Evolutionary conservation across 1,140 invertebrate species (phyloP).

Genomic region (Schlechtendalia chinensis): DNA sequence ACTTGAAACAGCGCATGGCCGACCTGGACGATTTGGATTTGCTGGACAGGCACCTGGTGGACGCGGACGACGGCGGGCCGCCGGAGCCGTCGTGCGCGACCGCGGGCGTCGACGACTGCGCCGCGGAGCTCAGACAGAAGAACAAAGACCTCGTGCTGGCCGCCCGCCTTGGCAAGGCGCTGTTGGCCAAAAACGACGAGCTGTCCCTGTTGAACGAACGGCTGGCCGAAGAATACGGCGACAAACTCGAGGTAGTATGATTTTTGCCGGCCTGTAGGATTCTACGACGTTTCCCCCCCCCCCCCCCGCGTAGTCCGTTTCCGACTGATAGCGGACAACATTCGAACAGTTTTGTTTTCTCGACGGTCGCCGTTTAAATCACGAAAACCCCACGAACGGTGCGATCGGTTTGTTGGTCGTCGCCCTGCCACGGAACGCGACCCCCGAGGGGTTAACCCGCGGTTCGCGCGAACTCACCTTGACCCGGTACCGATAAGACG

Average conservation of each 20-base stretch:
- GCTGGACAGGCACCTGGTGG: neutral
- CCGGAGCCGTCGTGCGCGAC: conserved; percentile 60
- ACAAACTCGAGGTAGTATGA: conserved; percentile 85
- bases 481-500: too few relatives aligned
- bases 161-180: conserved; percentile 90
- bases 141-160: conserved; percentile 89
- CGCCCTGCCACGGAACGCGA: too few relatives aligned
- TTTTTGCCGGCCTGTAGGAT: too few relatives aligned
- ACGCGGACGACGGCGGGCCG: neutral
- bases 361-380: too few relatives aligned
- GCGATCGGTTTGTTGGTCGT: too few relatives aligned
- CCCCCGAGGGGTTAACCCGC: too few relatives aligned
- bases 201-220: conserved; percentile 82
- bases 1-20: neutral
- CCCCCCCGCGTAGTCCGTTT: too few relatives aligned
- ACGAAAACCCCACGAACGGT: too few relatives aligned
- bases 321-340: too few relatives aligned
- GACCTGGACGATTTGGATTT: conserved; percentile 24
- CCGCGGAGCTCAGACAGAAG: conserved; percentile 83
- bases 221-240: conserved; percentile 83
- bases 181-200: conserved; percentile 92
- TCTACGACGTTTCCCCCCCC: too few relatives aligned
- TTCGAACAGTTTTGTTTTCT: too few relatives aligned
- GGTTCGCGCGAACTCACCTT: too few relatives aligned
- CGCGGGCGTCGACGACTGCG: conserved; percentile 64